Percentiles rank a stretch among this genome's conserved stretches.
phyloP scores from a whole-genome alignment of 2,797 vertebrate genomes.

The Myotis pilosus region DNA sequence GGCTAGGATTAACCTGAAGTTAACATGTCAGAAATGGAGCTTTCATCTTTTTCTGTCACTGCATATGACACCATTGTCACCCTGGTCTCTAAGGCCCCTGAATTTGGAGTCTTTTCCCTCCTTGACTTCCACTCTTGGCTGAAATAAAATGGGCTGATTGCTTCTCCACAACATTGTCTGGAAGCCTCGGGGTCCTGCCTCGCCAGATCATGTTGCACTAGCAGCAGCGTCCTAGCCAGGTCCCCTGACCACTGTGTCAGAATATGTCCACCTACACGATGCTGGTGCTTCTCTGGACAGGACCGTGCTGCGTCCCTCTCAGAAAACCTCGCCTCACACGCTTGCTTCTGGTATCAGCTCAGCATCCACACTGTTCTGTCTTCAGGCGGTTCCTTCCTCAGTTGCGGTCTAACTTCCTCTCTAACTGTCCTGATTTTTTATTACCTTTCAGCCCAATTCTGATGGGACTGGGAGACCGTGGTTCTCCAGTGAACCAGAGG shows the following conservation, averaged over 20 bases:
- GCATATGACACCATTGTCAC: background rate
- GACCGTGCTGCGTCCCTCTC: background rate
- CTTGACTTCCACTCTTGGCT: slow-evolving; percentile 11
- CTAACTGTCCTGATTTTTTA: slow-evolving; percentile 65
- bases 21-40: background rate
- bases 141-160: background rate
- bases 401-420: slow-evolving; percentile 11
- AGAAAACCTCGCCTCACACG: slow-evolving; percentile 29
- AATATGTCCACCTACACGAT: background rate
- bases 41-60: slow-evolving; percentile 39
- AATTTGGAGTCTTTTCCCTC: background rate
- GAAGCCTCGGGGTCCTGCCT: background rate
- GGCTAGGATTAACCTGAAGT: background rate
- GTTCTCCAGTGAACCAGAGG: slow-evolving; percentile 55
- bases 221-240: background rate
- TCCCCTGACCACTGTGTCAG: too few species aligned
- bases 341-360: background rate
- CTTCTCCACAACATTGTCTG: background rate
- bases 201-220: background rate
- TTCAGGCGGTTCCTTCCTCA: slow-evolving; percentile 32
- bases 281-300: background rate
- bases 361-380: slow-evolving; percentile 8
- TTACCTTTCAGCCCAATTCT: slow-evolving; percentile 68
- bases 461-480: slow-evolving; percentile 67
- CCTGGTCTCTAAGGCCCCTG: background rate